Base-by-base conservation (phyloP, 1,140 invertebrate genomes). In the Euura saliciscinereae region DNA sequence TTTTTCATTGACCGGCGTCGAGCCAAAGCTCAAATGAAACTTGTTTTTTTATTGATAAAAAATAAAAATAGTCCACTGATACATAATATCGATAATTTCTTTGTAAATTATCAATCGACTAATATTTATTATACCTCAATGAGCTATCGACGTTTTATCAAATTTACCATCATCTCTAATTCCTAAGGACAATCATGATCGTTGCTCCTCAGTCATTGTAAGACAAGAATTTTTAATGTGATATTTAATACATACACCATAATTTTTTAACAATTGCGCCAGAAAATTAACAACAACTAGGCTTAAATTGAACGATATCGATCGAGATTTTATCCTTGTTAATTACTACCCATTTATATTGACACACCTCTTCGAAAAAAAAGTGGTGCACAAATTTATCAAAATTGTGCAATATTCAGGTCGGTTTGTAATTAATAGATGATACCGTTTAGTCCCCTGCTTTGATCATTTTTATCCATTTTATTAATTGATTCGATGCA, bases 161-260 rank as follows among this genome's bases (percentile, higher is more conserved):
- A 66, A 6, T 66, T 1, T 28, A 28, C 28, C 28, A 28, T 28
- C 28, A 66, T 13, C 66, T 11, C 13, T 28, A 8, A 66, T 66
- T 66, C 66, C 66, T 66, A 66, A 66, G 66, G 66, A 66, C 66
- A 66, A 66, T 66, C 66, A 66, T 66, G 13, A 66, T 66, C 43
- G 43, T 3, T 66, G 66, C 66, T 66, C 66, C 66, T 66, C 7
- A 66, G 66, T 66, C 66, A 66, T 66, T 8, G 13, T 66, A 66
- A 66, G 66, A 66, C 13, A 66, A 66, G 1, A 28, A 28, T 28
- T 28, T 28, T 66, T 66, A 2, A 66, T 66, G 66, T 66, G 66
- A 66, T 66, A 66, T 28, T 66, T 51, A n/a, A 66, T 8, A 66
- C 13, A 66, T 8, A 66, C 13, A 66, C 66, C 66, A 66, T 66